Evolutionary conservation across 2,113 vertebrate genomes (phyloP).

Genomic region (Mystacornis crossleyi): DNA sequence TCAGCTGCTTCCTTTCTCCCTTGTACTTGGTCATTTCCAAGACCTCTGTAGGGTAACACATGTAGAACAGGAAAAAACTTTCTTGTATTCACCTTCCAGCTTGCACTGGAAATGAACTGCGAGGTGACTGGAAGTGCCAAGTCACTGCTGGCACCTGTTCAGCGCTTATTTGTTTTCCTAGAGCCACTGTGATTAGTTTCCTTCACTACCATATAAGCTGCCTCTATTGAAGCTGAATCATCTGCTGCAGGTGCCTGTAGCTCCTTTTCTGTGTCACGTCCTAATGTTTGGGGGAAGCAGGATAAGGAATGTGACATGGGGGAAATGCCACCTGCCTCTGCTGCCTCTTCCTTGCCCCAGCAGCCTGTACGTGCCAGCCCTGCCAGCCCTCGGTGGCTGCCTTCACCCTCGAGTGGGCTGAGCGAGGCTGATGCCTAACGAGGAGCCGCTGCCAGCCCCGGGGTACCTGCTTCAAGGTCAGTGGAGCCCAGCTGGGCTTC

Average conservation of each 20-base stretch:
- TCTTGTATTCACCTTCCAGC: neutral
- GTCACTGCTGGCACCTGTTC: constrained; percentile 67
- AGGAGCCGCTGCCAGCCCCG: constrained; percentile 12
- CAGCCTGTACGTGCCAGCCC: neutral
- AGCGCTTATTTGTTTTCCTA: constrained; percentile 69
- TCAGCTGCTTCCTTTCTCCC: neutral
- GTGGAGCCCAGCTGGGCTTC: constrained; percentile 8
- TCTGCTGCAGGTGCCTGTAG: constrained; percentile 67
- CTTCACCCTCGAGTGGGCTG: constrained; percentile 24
- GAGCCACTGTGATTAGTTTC: constrained; percentile 69
- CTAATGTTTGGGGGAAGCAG: constrained; percentile 25
- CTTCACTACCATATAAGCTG: constrained; percentile 57
- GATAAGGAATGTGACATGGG: neutral
- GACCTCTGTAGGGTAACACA: neutral
- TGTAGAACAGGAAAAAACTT: neutral
- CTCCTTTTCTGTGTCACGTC: constrained; percentile 33
- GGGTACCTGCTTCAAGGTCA: constrained; percentile 19
- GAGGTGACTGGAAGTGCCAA: constrained; percentile 68
- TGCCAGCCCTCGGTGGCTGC: neutral
- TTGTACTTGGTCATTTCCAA: neutral
- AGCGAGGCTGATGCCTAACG: neutral
- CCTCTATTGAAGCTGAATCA: constrained; percentile 64
- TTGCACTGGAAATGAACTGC: constrained; percentile 54
- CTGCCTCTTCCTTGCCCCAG: neutral
- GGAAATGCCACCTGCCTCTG: neutral